phyloP scores from a whole-genome alignment of 2,888 invertebrate genomes.

The Limnephilus lunatus region DNA sequence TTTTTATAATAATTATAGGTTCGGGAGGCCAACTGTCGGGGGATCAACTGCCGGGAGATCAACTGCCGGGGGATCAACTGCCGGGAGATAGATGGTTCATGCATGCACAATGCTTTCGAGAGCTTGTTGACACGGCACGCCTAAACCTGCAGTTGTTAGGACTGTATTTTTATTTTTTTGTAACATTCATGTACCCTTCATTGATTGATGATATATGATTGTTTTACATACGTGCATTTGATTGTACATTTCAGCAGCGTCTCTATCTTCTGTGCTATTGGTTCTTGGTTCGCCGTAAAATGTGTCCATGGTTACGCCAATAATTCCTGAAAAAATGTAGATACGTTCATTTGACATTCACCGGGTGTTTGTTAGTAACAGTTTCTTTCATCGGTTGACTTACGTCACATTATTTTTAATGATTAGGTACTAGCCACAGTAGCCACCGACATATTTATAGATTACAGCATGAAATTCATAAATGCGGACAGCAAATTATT shows the following conservation, averaged over 20 bases:
- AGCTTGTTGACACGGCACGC: too few species aligned
- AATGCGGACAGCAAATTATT: too few species aligned
- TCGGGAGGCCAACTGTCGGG: too few species aligned
- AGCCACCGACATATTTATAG: neutral
- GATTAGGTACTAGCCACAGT: neutral
- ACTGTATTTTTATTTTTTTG: too few species aligned
- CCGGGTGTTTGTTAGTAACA: neutral
- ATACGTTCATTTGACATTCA: neutral
- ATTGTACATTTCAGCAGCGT: constrained; percentile 71
- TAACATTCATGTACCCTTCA: too few species aligned
- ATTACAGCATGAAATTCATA: neutral
- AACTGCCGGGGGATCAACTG: too few species aligned
- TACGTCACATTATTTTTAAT: neutral
- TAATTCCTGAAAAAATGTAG: constrained; percentile 69
- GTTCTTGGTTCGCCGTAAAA: constrained; percentile 71
- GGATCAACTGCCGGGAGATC: too few species aligned
- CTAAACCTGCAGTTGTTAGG: too few species aligned
- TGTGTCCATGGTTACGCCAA: constrained; percentile 72
- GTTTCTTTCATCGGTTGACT: neutral
- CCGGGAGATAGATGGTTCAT: too few species aligned
- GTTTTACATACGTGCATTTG: constrained; percentile 70
- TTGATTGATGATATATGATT: neutral
- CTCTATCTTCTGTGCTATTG: constrained; percentile 69
- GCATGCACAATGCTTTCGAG: too few species aligned
- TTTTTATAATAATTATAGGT: too few species aligned